Conservation (phyloP, 2,888 invertebrate genomes). For the Nephrocerus scutellatus region DNA sequence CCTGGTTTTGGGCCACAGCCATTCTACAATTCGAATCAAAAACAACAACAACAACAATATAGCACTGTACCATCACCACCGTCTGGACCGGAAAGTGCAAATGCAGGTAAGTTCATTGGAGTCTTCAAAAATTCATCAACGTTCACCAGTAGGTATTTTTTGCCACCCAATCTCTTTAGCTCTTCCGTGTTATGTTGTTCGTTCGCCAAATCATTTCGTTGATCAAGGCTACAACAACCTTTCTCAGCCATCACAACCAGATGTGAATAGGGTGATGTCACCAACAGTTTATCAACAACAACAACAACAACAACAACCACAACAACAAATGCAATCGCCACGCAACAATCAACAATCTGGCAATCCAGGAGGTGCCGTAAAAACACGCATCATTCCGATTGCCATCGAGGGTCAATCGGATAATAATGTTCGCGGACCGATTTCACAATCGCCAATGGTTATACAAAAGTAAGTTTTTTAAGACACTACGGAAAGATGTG, state of each 20-base stretch:
- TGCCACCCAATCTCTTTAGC: constrained; percentile 22
- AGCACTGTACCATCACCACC: constrained; percentile 25
- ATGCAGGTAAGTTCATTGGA: constrained; percentile 32
- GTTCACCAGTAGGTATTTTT: neutral
- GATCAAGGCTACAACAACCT: constrained; percentile 48
- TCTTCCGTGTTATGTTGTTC: constrained; percentile 41
- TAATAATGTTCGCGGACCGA: constrained; percentile 35
- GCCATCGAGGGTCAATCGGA: constrained; percentile 49
- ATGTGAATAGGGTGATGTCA: constrained; percentile 49
- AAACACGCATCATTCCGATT: constrained; percentile 56
- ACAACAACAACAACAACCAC: too few relatives aligned
- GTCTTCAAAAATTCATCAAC: neutral
- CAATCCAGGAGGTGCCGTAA: constrained; percentile 20
- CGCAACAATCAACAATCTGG: constrained; percentile 22
- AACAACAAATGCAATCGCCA: constrained; percentile 27
- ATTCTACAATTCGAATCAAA: constrained; percentile 31
- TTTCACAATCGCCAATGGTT: constrained; percentile 42
- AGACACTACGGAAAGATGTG: too few relatives aligned
- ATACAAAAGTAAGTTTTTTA: constrained; percentile 48
- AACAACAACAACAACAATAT: constrained; percentile 26
- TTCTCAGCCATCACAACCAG: constrained; percentile 30
- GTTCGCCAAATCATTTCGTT: constrained; percentile 48
- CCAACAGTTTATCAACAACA: too few relatives aligned
- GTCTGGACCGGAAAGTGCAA: constrained; percentile 22
- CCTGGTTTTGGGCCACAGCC: constrained; percentile 37